Base-by-base conservation (phyloP, 2,888 invertebrate species). In the Xylota sylvarum region DNA sequence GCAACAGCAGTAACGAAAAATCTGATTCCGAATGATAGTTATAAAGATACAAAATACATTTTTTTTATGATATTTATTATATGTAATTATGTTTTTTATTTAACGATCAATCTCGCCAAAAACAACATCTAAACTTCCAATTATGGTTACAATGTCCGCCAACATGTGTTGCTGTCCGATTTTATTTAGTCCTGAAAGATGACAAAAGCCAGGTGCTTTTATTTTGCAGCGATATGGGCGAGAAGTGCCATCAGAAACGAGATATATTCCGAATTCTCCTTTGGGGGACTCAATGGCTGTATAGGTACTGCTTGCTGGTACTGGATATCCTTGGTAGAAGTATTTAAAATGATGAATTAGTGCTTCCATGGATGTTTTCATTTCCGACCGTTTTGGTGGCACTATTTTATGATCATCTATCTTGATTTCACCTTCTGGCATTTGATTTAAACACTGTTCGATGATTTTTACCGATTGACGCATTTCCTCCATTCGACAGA, bases 291-390 rank as follows among this genome's bases (percentile, higher is more conserved):
- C 98, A 2, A 95, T 94, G 30, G 95, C 94, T 0, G 96, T 95
- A 90, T 97, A 98, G 0, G 97, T 97, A 1, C 94, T 92, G 0
- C 98, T 97, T 50, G 97, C 96, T 2, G 97, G 97, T 12, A 97
- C 97, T 58, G 94, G 94, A 91, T 95, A 97, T 0, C 97, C 97
- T 92, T 96, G 95, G 1, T 96, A 94, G 91, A 96, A 98, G 80
- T 96, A 93, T 91, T 97, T 97, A 92, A 97, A 97, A 91, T 97
- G 97, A 92, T 97, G 97, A 89, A 97, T 97, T 67, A 97, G 92
- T 0, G 96, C 94, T 91, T 97, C 97, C 97, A 97, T 97, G 2
- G 94, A 94, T 9, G 94, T 95, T 94, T 97, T 97, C 97, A 98
- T 98, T 93, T 97, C 96, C 1, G 92, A 93, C 86, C 97, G 93